Evolutionary conservation across 2,888 invertebrate species (phyloP), one percentile per base, ranked within the genome.

Genomic region (Cyrtodaria siliqua): DNA sequence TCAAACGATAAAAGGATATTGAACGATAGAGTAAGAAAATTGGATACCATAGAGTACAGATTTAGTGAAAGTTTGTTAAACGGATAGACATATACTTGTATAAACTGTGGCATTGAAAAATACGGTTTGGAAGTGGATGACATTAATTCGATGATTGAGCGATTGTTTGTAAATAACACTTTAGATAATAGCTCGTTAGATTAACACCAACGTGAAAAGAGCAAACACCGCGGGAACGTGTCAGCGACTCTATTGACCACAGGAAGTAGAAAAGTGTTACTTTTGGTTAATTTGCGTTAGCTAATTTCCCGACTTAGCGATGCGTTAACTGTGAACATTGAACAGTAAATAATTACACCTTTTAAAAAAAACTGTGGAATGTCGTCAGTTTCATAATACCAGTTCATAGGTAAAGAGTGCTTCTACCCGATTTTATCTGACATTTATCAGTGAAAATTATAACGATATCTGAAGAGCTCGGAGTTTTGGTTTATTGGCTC

Each of bases 361-460:
- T 27, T 20, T 33, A 38, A 47, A 69, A 61, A 60, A 61, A 69
- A 61, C 61, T 55, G 69, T 33, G 60, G 61, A 61, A 61, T 69
- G 55, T 55, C 61, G 55, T 61, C 55, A 69, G 33, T 38, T 38
- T 67, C 50, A 59, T 38, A n/a, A 33, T 33, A 33, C 33, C 50
- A 42, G 20, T 20, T 20, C 18, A 20, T 50, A 24, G 42, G 26
- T 26, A 47, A 44, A 44, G 49, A 33, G 4, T 33, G 33, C 33
- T 33, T 33, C 12, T 61, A 23, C 23, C 9, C 52, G 62, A 70
- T 70, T 47, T 44, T 56, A 70, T 62, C 62, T 38, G 38, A 53
- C 6, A 62, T 49, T 49, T 56, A 70, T 55, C 47, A 49, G 61
- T 42, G 55, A 70, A 47, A 38, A 56, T 49, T 62, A 62, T 40